Evolutionary conservation across 2,888 invertebrate genomes (phyloP).

Genomic region (Dyspetes luteomarginatus): DNA sequence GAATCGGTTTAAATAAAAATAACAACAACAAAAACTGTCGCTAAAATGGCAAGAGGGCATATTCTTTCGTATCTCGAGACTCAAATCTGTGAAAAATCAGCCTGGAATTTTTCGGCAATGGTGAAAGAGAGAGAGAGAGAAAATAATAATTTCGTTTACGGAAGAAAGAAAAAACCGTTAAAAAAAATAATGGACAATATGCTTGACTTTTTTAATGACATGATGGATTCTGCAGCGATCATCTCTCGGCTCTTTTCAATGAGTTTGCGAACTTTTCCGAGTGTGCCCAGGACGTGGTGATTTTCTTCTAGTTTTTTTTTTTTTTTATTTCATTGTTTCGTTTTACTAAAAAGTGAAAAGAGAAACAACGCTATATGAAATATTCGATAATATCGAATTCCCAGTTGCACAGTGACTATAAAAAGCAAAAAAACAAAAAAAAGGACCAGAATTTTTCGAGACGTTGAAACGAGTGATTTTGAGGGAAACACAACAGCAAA

Average conservation of each 20-base stretch:
- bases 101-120: not conserved
- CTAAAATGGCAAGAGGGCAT: constrained; percentile 22
- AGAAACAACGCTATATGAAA: constrained; percentile 43
- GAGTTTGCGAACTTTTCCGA: constrained; percentile 50
- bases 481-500: constrained; percentile 4
- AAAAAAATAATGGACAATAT: constrained; percentile 46
- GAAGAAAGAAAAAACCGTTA: no score
- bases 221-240: constrained; percentile 35
- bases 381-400: constrained; percentile 47
- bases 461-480: constrained; percentile 31
- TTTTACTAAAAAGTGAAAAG: constrained; percentile 15
- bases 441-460: constrained; percentile 36
- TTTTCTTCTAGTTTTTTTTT: constrained; percentile 14
- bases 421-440: no score
- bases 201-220: constrained; percentile 18
- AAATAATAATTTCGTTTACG: constrained; percentile 3
- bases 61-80: constrained; percentile 19
- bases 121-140: not conserved
- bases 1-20: constrained; percentile 34
- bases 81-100: constrained; percentile 30
- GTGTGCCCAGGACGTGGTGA: constrained; percentile 50
- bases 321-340: constrained; percentile 4
- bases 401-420: constrained; percentile 29
- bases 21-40: constrained; percentile 30
- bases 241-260: constrained; percentile 29